These are phyloP conservation scores for Acrocyrtus sp. DNA, from an alignment of 2,888 invertebrate genomes.

Conservation along the genomic window DNA sequence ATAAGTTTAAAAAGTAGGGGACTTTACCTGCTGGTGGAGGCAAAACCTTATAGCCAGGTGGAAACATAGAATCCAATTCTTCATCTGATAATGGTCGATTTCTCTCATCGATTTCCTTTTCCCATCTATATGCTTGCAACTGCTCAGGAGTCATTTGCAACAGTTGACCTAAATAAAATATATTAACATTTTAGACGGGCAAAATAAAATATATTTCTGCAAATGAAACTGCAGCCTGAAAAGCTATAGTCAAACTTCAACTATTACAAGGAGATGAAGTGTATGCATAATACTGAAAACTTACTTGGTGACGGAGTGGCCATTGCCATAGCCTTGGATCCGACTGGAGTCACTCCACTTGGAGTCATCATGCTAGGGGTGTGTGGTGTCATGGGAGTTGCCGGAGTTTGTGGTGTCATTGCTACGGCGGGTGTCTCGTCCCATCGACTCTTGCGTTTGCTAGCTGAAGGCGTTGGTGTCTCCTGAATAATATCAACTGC, in stretches of 20 bases:
- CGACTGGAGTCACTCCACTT: conserved; percentile 86
- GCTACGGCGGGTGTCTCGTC: conserved; percentile 91
- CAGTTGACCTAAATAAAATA: conserved; percentile 74
- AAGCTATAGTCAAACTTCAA: too few relatives aligned
- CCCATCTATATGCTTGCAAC: conserved; percentile 97
- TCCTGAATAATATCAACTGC: conserved; percentile 75
- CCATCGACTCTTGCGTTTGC: conserved; percentile 97
- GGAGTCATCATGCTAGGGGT: conserved; percentile 82
- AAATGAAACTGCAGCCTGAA: too few relatives aligned
- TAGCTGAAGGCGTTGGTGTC: conserved; percentile 89
- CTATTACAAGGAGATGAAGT: too few relatives aligned
- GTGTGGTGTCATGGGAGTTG: conserved; percentile 77
- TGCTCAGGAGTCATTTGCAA: conserved; percentile 99
- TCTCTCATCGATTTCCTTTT: conserved; percentile 97
- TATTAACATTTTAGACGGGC: not conserved
- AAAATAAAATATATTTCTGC: too few relatives aligned
- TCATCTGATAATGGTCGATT: conserved; percentile 97
- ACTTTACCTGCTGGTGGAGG: conserved; percentile 86
- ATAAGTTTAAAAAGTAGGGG: not conserved
- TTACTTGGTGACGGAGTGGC: conserved; percentile 93
- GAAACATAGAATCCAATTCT: conserved; percentile 97
- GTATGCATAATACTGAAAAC: not conserved
- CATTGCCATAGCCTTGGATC: conserved; percentile 97
- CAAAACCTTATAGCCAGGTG: conserved; percentile 96
- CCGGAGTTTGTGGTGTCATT: conserved; percentile 72